Base-by-base conservation (phyloP, 1,140 invertebrate species). In the Andrena cerasifolii region DNA sequence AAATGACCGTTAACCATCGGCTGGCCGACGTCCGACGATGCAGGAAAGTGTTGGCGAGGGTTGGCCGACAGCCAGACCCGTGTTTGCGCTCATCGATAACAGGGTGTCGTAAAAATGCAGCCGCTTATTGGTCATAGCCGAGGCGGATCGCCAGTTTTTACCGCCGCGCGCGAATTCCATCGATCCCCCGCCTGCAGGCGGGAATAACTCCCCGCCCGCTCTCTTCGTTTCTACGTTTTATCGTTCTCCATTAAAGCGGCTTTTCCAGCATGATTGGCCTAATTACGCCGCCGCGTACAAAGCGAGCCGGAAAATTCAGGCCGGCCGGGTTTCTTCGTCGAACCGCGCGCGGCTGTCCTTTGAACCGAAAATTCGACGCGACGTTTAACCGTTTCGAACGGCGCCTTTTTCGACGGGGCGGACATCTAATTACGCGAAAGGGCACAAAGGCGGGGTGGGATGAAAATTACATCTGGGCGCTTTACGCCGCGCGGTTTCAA, bases 1-100 rank as follows among this genome's bases (percentile, higher is more conserved):
- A 53, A 53, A 74, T 43, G 70, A 71, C 6, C 8, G 68, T 61
- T 66, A 73, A 51, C 40, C 28, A 14, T 49, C 58, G n/a, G 59
- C 18, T 47, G 14, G 2, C 16, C 40, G 24, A 31, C 36, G 18
- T 16, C 43, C 5, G 58, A 31, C 3, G 61, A 47, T 66, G 45
- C 45, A 61, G 24, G 53, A 36, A 66, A 71, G 75, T 78, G 65
- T 71, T 56, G 45, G 45, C 14, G 47, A 3, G 7, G 31, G 10
- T 79, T 79, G 78, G 78, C 78, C 14, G 78, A 43, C 71, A 21
- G 78, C 78, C 78, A 79, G 78, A 7, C 62, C 49, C 61, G 62
- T 79, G 78, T 79, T 79, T 79, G 62, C 78, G 36, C 51, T 63
- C 78, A 67, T 79, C 78, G 78, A 79, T 75, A 79, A 79, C 61